phyloP scores from a whole-genome alignment of 2,113 vertebrate species.

The Paracyprichromis sp. region DNA sequence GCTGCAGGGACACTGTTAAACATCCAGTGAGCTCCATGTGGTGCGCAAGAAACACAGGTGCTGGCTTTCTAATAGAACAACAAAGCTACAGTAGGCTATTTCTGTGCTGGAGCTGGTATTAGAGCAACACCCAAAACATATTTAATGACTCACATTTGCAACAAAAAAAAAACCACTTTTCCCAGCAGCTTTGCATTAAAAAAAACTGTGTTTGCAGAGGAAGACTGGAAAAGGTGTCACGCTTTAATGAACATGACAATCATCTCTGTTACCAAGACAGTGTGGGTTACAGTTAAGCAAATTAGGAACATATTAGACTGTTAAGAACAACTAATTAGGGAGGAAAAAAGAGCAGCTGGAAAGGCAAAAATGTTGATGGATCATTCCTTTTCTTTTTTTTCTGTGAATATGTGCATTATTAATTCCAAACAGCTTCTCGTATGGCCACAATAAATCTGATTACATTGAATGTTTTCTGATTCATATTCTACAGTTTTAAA shows the following conservation, averaged over 20 bases:
- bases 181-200: neutral
- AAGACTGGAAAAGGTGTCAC: neutral
- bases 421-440: neutral
- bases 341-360: neutral
- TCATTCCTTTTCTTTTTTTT: neutral
- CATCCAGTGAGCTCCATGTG: neutral
- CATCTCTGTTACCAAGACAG: conserved; percentile 17
- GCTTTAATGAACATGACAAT: conserved; percentile 19
- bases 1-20: neutral
- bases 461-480: neutral
- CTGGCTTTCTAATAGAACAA: neutral
- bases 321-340: neutral
- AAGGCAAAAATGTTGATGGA: neutral
- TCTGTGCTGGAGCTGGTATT: neutral
- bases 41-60: neutral
- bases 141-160: neutral
- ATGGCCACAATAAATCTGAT: neutral
- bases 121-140: neutral
- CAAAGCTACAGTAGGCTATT: neutral
- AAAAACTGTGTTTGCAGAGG: neutral
- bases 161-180: neutral
- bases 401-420: neutral
- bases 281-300: neutral
- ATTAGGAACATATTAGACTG: neutral
- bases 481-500: neutral